These are phyloP conservation scores for Leucophora obtusa DNA, from an alignment of 2,888 invertebrate species.

Conservation along the genomic window DNA sequence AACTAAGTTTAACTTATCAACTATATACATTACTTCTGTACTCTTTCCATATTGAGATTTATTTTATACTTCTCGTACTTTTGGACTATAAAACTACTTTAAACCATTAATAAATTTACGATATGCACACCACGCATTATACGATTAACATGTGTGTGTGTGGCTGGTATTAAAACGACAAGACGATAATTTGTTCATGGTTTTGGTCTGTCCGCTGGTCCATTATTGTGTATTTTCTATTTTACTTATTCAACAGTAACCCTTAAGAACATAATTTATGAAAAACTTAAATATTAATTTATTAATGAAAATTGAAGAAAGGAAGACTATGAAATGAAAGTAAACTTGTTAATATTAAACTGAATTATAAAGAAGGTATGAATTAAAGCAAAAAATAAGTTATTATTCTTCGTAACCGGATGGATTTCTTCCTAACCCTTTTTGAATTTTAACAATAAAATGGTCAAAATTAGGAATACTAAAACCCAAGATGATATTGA, in stretches of 20 bases:
- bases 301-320: background rate
- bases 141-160: background rate
- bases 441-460: conserved; percentile 89
- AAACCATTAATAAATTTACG: background rate
- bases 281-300: background rate
- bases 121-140: background rate
- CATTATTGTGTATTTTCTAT: background rate
- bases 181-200: background rate
- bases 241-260: background rate
- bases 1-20: too few species aligned
- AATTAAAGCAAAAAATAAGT: conserved; percentile 16
- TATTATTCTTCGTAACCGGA: background rate
- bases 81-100: background rate
- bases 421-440: conserved; percentile 82
- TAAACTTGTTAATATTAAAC: background rate
- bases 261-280: background rate
- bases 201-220: background rate
- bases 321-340: background rate
- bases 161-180: background rate
- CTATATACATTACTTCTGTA: too few species aligned
- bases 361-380: background rate
- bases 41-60: background rate
- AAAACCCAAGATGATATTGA: conserved; percentile 89
- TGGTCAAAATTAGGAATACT: conserved; percentile 86
- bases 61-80: background rate